Conservation (phyloP, 2,797 vertebrate genomes). For the Harpagifer antarcticus region DNA sequence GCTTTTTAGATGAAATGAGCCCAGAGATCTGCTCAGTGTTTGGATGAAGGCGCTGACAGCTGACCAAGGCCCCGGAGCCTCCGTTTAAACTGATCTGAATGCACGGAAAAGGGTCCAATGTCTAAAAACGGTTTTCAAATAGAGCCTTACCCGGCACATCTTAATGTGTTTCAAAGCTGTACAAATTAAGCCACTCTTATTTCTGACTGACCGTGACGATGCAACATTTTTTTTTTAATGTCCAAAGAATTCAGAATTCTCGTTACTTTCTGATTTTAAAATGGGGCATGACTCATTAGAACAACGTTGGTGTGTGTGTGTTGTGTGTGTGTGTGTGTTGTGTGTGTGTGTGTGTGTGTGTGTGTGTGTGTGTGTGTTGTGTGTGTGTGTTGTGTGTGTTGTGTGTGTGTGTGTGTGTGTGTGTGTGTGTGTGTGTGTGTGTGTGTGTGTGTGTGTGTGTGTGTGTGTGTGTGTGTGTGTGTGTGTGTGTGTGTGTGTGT, state of each 20-base stretch:
- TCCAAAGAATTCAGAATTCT: constrained; percentile 5
- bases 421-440: no score
- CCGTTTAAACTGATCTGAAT: constrained; percentile 7
- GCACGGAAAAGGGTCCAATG: constrained; percentile 2
- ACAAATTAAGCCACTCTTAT: constrained; percentile 10
- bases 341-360: no score
- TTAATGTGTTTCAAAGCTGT: constrained; percentile 13
- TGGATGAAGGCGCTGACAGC: constrained; percentile 21
- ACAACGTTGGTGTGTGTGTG: neutral
- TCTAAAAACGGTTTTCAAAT: neutral
- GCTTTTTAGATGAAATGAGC: constrained; percentile 22
- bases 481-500: no score
- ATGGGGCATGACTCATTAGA: constrained; percentile 31
- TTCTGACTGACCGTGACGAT: constrained; percentile 25
- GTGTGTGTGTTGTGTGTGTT: no score
- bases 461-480: no score
- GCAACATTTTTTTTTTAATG: neutral
- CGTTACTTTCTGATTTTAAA: neutral
- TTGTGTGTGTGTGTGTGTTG: no score
- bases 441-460: no score
- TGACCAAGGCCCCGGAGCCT: constrained; percentile 8
- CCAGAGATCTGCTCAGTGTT: constrained; percentile 30
- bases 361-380: no score
- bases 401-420: no score
- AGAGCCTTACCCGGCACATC: neutral